Evolutionary conservation across 1,140 invertebrate genomes (phyloP).

Genomic region (Drosophila sproati): DNA sequence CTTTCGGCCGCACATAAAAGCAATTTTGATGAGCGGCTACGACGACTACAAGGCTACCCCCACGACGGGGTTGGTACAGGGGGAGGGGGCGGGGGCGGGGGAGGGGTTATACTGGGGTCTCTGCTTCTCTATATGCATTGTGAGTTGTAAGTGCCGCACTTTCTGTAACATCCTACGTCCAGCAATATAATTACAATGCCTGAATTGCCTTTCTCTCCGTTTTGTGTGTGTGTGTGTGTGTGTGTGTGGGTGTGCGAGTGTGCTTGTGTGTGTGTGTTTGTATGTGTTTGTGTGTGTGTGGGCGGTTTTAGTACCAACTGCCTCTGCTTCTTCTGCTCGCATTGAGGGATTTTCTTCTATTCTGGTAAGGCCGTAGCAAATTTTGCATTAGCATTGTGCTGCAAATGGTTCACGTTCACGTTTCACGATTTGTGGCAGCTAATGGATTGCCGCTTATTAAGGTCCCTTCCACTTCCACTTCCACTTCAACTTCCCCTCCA

Average conservation of each 20-base stretch:
- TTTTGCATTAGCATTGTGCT: slow-evolving; percentile 61
- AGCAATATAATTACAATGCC: slow-evolving; percentile 81
- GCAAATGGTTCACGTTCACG: slow-evolving; percentile 55
- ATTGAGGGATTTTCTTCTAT: slow-evolving; percentile 31
- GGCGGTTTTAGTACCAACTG: slow-evolving; percentile 51
- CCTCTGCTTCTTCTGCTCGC: slow-evolving; percentile 2
- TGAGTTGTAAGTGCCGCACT: slow-evolving; percentile 71
- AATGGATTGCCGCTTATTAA: slow-evolving; percentile 79
- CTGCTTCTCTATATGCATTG: slow-evolving; percentile 37
- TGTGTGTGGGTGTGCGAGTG: slow-evolving; percentile 8
- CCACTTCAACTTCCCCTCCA: too few relatives aligned
- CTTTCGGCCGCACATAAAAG: slow-evolving; percentile 74
- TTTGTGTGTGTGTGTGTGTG: not conserved
- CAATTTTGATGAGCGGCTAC: slow-evolving; percentile 77
- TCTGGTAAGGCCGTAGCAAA: slow-evolving; percentile 22
- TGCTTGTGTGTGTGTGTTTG: not conserved
- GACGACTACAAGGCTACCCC: not conserved
- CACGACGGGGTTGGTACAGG: not conserved
- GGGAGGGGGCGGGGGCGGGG: not conserved
- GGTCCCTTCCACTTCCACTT: slow-evolving; percentile 6
- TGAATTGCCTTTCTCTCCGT: slow-evolving; percentile 22
- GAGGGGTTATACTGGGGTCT: too few relatives aligned
- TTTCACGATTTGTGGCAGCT: slow-evolving; percentile 63
- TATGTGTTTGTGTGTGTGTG: slow-evolving; percentile 7
- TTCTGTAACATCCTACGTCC: slow-evolving; percentile 62